Evolutionary conservation across 2,113 vertebrate genomes (phyloP).

Genomic region (Mustela lutreola): DNA sequence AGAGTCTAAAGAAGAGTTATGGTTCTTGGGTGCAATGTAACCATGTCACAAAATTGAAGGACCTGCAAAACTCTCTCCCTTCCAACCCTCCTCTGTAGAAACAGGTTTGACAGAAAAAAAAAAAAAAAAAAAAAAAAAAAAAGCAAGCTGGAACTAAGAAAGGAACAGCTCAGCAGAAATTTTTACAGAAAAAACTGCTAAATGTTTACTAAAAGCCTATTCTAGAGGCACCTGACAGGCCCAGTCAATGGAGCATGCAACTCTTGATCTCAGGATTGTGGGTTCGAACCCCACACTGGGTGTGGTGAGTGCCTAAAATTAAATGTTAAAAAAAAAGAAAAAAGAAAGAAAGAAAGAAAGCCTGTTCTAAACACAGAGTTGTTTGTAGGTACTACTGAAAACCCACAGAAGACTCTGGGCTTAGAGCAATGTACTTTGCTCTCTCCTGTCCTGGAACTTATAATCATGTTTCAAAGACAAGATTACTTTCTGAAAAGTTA

Average conservation of each 20-base stretch:
- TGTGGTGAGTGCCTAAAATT: background rate
- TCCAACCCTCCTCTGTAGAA: background rate
- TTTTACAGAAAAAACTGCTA: constrained; percentile 52
- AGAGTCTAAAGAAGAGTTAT: background rate
- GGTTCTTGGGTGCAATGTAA: background rate
- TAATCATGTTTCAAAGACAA: constrained; percentile 58
- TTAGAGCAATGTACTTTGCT: background rate
- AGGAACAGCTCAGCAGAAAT: background rate
- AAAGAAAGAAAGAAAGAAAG: background rate
- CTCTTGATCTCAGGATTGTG: background rate
- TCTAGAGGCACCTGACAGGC: background rate
- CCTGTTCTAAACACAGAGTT: background rate
- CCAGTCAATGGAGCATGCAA: background rate
- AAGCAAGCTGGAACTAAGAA: background rate
- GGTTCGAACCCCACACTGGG: background rate
- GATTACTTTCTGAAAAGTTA: constrained; percentile 68
- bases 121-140: background rate
- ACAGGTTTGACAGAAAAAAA: background rate
- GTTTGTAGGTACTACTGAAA: constrained; percentile 9
- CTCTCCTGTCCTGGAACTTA: constrained; percentile 38
- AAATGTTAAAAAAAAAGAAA: background rate
- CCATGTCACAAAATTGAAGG: background rate
- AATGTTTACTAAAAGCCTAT: constrained; percentile 38
- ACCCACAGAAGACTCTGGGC: background rate
- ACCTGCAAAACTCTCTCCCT: background rate